Base-by-base conservation (phyloP, 1,140 invertebrate genomes). In the Drosophila saltans region DNA sequence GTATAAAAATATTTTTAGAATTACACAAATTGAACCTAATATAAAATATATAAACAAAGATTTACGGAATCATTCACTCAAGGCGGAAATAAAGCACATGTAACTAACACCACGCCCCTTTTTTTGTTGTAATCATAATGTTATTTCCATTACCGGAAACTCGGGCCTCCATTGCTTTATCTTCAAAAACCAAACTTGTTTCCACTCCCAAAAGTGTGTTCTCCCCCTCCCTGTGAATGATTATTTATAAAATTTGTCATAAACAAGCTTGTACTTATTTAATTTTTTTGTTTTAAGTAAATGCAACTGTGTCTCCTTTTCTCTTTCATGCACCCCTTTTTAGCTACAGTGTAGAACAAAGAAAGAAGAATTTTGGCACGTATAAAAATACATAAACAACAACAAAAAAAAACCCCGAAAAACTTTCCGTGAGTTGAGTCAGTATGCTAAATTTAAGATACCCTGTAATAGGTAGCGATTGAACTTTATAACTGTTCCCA, bases 111-210 rank as follows among this genome's bases (percentile, higher is more conserved):
- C 60, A 40, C 75, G 59, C 60, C 59, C 74, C 9, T 28, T 45
- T 61, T 61, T 40, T 57, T 33, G 7, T 56, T 3, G 6, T 60
- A 60, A 77, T 77, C 67, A 80, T 45, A 64, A 69, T 65, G 48
- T 59, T 74, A 76, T 68, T 75, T 78, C 33, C 69, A 69, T 67
- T 66, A 45, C 75, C 81, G 81, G 81, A 85, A 85, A 61, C 63
- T 68, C 41, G 10, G n/a, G 40, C 40, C 41, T 33, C 36, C 45
- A 39, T 24, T 30, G 26, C 9, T 0, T n/a, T 45, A 61, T 43
- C 41, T 66, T 59, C 16, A 16, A 10, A 52, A 52, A 3, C 28
- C 3, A 43, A 83, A 83, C 81, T 72, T 69, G 81, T 85, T 85
- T 77, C 3, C 48, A 85, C 72, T 77, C 77, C 76, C 55, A 62